A percentile compares a stretch with the other conserved stretches of the same genome.
Conservation (phyloP, 1,140 invertebrate species). For the Ditylenchus dipsaci region DNA sequence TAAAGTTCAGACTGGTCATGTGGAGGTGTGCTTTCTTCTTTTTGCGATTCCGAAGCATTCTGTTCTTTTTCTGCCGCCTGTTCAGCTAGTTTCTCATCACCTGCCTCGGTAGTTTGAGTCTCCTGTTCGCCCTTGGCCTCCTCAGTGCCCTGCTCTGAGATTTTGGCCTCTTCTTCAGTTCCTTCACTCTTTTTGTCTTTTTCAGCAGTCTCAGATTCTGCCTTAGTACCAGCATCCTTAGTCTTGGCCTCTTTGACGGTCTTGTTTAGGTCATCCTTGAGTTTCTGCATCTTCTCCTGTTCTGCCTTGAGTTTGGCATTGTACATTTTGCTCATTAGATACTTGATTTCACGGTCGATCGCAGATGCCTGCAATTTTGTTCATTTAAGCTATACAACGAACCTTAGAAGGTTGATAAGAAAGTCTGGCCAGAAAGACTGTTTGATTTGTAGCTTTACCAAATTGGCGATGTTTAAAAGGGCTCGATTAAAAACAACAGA, state of each 20-base stretch:
- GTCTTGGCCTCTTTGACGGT: neutral
- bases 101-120: neutral
- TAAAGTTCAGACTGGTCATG: neutral
- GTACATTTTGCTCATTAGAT: conserved; percentile 15
- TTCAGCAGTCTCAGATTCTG: neutral
- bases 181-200: neutral
- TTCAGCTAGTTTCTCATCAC: neutral
- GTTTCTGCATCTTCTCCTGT: conserved; percentile 13
- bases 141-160: neutral
- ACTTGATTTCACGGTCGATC: conserved; percentile 14
- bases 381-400: too few species aligned
- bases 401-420: too few species aligned
- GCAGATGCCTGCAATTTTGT: conserved; percentile 1
- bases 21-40: neutral
- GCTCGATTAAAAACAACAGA: too few species aligned
- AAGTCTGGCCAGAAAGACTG: too few species aligned
- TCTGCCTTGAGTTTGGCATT: conserved; percentile 15
- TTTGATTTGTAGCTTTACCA: too few species aligned
- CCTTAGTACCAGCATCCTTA: neutral
- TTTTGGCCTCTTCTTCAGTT: neutral
- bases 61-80: neutral
- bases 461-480: too few species aligned
- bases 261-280: neutral
- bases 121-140: neutral
- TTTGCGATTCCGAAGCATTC: neutral